These are phyloP conservation scores for Chaunax sp. DNA, from an alignment of 2,797 vertebrate genomes.

Conservation along the genomic window DNA sequence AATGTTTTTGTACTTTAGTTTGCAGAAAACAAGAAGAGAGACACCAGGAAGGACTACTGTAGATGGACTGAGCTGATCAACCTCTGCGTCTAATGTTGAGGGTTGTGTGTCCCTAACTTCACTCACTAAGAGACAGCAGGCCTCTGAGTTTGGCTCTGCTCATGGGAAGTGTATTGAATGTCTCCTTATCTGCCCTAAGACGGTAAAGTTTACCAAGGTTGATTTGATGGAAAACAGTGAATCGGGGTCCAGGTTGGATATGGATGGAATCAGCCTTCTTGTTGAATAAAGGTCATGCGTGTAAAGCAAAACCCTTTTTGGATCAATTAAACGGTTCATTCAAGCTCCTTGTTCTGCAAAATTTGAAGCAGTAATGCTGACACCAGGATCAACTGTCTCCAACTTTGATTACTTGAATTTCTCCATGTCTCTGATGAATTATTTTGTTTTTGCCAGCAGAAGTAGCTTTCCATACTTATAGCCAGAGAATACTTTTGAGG, in stretches of 20 bases:
- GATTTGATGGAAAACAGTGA: constrained; percentile 30
- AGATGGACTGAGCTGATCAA: neutral
- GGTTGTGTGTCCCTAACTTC: too few relatives aligned
- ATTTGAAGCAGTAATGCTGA: constrained; percentile 40
- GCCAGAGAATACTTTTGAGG: constrained; percentile 61
- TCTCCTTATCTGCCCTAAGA: constrained; percentile 11
- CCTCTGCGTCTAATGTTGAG: neutral
- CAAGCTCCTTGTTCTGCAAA: constrained; percentile 40
- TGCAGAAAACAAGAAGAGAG: neutral
- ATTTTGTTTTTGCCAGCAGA: constrained; percentile 69
- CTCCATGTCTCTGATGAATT: constrained; percentile 65
- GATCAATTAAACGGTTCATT: constrained; percentile 30
- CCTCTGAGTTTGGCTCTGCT: neutral
- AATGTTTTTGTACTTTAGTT: neutral
- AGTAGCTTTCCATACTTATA: constrained; percentile 61
- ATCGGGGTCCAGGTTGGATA: constrained; percentile 22
- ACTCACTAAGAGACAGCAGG: too few relatives aligned
- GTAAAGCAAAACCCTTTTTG: constrained; percentile 34
- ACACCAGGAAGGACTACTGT: neutral
- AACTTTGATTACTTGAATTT: constrained; percentile 59
- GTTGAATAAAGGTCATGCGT: constrained; percentile 23
- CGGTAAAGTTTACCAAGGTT: neutral
- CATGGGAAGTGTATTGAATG: neutral
- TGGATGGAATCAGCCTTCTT: constrained; percentile 8
- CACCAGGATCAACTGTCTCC: constrained; percentile 34